Percentiles rank a stretch among this genome's conserved stretches.
These are phyloP conservation scores for Ictalurus punctatus DNA, from an alignment of 2,113 vertebrate genomes.

Conservation along the genomic window DNA sequence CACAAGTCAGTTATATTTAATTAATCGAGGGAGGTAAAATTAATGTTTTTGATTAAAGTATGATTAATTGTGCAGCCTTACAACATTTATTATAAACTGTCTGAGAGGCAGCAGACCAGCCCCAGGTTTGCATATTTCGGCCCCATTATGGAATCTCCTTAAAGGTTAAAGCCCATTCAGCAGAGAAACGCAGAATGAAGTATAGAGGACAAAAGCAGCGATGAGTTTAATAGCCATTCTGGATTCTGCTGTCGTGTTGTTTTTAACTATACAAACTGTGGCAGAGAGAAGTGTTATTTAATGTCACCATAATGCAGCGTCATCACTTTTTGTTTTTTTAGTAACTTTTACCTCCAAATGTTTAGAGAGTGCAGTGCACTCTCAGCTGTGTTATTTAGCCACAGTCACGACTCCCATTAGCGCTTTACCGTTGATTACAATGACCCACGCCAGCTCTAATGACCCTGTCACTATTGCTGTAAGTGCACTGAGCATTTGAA, in stretches of 20 bases:
- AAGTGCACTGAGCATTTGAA: background rate
- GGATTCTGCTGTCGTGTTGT: conserved; percentile 47
- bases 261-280: conserved; percentile 40
- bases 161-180: conserved; percentile 41
- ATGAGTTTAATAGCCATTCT: background rate
- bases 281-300: conserved; percentile 29
- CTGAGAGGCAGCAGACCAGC: background rate
- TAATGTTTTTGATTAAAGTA: background rate
- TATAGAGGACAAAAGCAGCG: background rate
- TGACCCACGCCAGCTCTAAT: background rate
- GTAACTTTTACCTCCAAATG: conserved; percentile 35
- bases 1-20: background rate
- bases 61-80: background rate
- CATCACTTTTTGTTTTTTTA: conserved; percentile 35
- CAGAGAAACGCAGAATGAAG: conserved; percentile 20
- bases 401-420: conserved; percentile 24
- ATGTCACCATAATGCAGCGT: conserved; percentile 34
- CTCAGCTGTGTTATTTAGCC: conserved; percentile 16
- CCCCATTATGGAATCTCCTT: background rate
- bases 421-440: conserved; percentile 4
- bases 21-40: background rate
- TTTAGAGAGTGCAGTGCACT: background rate
- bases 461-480: background rate
- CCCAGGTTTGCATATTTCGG: background rate
- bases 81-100: background rate